phyloP scores from a whole-genome alignment of 2,113 vertebrate genomes.

The Telmatochromis sp. region DNA sequence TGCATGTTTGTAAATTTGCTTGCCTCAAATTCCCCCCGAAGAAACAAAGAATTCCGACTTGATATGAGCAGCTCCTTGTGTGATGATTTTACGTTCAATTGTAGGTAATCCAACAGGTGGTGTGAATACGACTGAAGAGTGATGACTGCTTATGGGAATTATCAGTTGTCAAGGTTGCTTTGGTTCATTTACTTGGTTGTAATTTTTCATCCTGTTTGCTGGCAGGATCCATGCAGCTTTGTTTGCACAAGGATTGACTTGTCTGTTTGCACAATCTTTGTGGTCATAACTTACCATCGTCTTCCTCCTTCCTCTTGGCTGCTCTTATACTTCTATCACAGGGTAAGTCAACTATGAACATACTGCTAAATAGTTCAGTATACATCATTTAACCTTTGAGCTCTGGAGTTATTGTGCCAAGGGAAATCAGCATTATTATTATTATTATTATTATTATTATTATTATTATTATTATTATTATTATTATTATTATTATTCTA shows the following conservation, averaged over 20 bases:
- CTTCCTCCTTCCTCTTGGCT: not conserved
- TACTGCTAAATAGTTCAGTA: not conserved
- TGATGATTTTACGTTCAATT: not conserved
- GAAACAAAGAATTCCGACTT: not conserved
- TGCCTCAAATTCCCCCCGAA: not conserved
- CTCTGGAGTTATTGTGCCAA: not conserved
- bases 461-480: not conserved
- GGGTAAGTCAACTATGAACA: not conserved
- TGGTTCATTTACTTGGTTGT: not conserved
- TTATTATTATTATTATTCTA: not conserved
- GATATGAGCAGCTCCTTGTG: not conserved
- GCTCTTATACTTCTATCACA: not conserved
- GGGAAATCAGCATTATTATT: not conserved
- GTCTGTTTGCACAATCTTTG: not conserved
- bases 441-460: not conserved
- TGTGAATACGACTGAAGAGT: not conserved
- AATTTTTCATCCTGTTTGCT: not conserved
- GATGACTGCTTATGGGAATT: not conserved
- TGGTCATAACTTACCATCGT: not conserved
- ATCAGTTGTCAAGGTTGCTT: not conserved
- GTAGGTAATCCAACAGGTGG: not conserved
- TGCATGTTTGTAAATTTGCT: not conserved
- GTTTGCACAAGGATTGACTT: not conserved
- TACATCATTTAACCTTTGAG: not conserved
- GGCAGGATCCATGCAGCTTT: not conserved